Evolutionary conservation across 1,140 invertebrate species (phyloP), one percentile per base, ranked within the genome.

Genomic region (Drosophila nigromelanica): DNA sequence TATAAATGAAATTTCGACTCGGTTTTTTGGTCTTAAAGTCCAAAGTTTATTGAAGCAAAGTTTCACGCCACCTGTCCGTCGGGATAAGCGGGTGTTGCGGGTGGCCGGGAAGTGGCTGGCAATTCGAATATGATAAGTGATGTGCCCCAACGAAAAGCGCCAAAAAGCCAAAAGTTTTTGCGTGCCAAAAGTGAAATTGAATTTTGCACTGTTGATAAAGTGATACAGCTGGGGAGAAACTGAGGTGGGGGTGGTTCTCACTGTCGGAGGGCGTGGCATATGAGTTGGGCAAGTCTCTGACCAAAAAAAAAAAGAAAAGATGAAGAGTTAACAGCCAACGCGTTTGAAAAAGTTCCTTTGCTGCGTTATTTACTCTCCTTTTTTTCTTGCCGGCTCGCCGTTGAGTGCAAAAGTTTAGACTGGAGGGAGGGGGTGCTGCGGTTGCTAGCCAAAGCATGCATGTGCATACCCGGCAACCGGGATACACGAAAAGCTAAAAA

Each of bases 101-200:
- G 15, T 11, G 12, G 30, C 5, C 5, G 27, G 15, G 24, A 24
- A 24, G 21, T 5, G 15, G 39, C 7, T n/a, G 42, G 51, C 64
- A 74, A 69, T 74, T 62, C 45, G 67, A 89, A 89, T 87, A 87
- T 87, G 82, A 87, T 87, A 87, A 87, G 82, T 79, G 83, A 59
- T 73, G 67, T 62, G 71, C 61, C 58, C 69, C 54, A 52, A 1
- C 18, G 35, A 58, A 52, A 66, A 42, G 37, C 42, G 35, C 43
- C 21, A 73, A 59, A 50, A 56, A 73, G 66, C 62, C 71, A 52
- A 62, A 69, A 69, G 45, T 39, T 51, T 43, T 58, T 71, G 64
- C 68, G 73, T 73, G 76, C 73, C 62, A 80, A 74, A 86, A 86
- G 69, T 81, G 83, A 89, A 89, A 89, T 89, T 89, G 83, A 89